Evolutionary conservation across 2,113 vertebrate genomes (phyloP), one percentile per base, ranked within the genome.

Genomic region (Taxidea taxus): DNA sequence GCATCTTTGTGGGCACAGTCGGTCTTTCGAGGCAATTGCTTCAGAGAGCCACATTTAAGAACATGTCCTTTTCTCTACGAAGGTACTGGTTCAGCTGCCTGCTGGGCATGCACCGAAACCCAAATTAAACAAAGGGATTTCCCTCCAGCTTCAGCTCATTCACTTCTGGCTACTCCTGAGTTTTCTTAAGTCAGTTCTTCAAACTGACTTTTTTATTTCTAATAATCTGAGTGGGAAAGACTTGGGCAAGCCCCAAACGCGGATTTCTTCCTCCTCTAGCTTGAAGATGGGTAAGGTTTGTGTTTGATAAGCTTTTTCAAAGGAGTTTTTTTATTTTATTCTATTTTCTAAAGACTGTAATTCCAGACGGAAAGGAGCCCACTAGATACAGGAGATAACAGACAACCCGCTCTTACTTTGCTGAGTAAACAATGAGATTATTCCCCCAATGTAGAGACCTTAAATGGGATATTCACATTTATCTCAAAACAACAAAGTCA

Each of bases 181-280:
- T 97, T 97, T 77, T 92, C 75, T 83, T 72, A 72, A 85, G 74
- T 44, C 70, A 90, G 94, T 91, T 94, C 86, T 87, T 83, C 56
- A 93, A 7, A n/a, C n/a, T 96, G 66, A 96, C 90, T 96, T 93
- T 75, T 81, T 64, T 77, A 62, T 31, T 83, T 58, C 74, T 85
- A 75, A 77, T 42, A 56, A 75, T 93, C 25, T 75, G 54, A 95
- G 39, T 27, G n/a, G 74, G 54, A 54, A 88, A 70, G 51, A 91
- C 81, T 0, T 25, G 29, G 51, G 77, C 49, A 93, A 58, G 15
- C 27, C 21, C 68, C 27, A 20, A 56, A 84, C 11, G 21, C 58
- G 27, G 25, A 60, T 70, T 18, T 85, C 31, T 42, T 66, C 58
- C 56, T 93, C 68, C 34, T 66, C 49, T 51, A 51, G 64, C 18